phyloP scores from a whole-genome alignment of 2,113 vertebrate genomes.

The Mohoua ochrocephala region DNA sequence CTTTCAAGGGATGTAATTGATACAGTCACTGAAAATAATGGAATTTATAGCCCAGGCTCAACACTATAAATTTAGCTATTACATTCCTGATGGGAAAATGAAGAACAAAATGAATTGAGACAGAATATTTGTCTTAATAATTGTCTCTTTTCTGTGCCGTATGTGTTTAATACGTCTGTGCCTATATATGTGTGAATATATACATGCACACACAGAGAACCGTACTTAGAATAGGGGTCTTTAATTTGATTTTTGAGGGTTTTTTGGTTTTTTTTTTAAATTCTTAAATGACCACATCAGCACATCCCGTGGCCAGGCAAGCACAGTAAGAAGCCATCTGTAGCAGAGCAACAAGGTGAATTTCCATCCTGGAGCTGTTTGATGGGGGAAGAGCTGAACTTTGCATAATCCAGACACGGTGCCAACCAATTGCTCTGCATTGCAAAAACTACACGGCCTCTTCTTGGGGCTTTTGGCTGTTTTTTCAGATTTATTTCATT shows the following conservation, averaged over 20 bases:
- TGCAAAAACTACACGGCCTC: rapidly evolving
- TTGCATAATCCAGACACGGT: not conserved
- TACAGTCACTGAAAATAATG: slow-evolving; percentile 69
- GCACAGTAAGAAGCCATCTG: not conserved
- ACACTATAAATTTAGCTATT: slow-evolving; percentile 73
- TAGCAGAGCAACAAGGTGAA: not conserved
- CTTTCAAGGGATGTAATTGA: slow-evolving; percentile 63
- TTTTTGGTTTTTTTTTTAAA: not conserved
- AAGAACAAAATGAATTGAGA: slow-evolving; percentile 73
- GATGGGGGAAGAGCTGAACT: not conserved
- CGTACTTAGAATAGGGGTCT: not conserved
- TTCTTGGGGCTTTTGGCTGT: not conserved
- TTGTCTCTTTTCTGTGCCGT: slow-evolving; percentile 59
- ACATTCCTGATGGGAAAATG: slow-evolving; percentile 69
- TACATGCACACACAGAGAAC: not conserved
- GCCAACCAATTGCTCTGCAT: not conserved
- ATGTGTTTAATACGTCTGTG: slow-evolving; percentile 22
- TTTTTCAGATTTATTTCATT: not conserved
- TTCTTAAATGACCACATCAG: not conserved
- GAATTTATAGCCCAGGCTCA: slow-evolving; percentile 69
- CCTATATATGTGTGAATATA: not conserved
- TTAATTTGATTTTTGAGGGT: not conserved
- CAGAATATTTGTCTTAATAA: slow-evolving; percentile 74
- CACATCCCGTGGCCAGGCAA: not conserved
- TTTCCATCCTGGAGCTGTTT: not conserved